Percentiles rank a stretch among this genome's conserved stretches.
Conservation (phyloP, 2,113 vertebrate genomes). For the Xyliphius kryptos region DNA sequence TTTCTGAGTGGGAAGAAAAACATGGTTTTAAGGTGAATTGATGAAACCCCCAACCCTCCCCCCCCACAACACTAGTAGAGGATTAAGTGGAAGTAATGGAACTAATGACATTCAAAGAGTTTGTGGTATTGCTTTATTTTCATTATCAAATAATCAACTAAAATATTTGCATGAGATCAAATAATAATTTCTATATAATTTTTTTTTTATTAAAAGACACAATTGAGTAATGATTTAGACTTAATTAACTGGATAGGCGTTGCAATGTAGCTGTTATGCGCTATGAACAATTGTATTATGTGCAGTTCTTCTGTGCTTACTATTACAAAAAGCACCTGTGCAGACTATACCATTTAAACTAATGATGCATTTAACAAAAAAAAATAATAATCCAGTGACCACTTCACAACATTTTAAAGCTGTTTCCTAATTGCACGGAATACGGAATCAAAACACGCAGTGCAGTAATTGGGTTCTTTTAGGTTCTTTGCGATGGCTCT, state of each 20-base stretch:
- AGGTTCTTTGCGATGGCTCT: constrained; percentile 48
- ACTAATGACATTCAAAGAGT: no score
- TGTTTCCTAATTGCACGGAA: constrained; percentile 58
- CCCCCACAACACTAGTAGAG: no score
- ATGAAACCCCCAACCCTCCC: no score
- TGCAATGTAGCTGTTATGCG: not conserved
- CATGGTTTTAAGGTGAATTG: no score
- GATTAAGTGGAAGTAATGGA: no score
- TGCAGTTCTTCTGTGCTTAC: constrained; percentile 48
- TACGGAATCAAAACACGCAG: constrained; percentile 57
- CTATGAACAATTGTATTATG: constrained; percentile 45
- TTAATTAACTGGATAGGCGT: not conserved
- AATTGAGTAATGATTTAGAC: no score
- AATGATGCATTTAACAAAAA: constrained; percentile 60
- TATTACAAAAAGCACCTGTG: constrained; percentile 58
- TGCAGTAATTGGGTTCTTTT: constrained; percentile 66
- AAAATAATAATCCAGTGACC: constrained; percentile 50
- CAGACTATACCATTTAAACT: constrained; percentile 51
- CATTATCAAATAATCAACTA: no score
- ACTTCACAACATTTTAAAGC: constrained; percentile 58
- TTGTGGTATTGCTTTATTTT: no score
- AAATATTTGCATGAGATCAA: no score
- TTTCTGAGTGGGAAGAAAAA: no score
- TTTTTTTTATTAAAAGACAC: no score
- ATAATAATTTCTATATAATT: no score